Conservation (phyloP, 2,113 vertebrate genomes). For the Menura novaehollandiae region DNA sequence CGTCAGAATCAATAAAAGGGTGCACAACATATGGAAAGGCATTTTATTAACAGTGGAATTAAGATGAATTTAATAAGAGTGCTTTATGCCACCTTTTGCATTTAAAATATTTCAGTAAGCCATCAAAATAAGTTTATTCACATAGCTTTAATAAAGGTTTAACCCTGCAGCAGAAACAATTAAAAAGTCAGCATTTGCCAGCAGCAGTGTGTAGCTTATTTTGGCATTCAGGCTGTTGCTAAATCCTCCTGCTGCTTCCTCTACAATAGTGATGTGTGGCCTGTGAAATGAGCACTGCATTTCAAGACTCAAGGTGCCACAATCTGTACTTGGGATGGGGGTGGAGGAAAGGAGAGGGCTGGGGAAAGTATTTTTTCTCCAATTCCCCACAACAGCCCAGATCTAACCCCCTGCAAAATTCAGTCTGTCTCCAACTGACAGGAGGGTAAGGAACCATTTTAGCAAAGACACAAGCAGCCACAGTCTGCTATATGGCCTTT, state of each 20-base stretch:
- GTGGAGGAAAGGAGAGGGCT: not conserved
- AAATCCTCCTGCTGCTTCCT: constrained; percentile 50
- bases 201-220: not conserved
- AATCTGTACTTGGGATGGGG: not conserved
- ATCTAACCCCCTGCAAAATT: not conserved
- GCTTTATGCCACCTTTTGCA: not conserved
- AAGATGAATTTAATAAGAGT: not conserved
- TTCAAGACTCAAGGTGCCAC: not conserved
- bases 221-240: constrained; percentile 17
- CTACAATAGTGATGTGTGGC: constrained; percentile 38
- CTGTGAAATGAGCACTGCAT: constrained; percentile 18
- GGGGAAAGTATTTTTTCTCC: not conserved
- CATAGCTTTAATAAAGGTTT: constrained; percentile 26
- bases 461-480: not conserved
- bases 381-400: not conserved
- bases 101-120: constrained; percentile 28
- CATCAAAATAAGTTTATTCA: constrained; percentile 31
- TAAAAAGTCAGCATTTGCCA: constrained; percentile 30
- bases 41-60: constrained; percentile 28
- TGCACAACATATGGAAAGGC: not conserved
- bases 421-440: not conserved
- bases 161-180: constrained; percentile 31
- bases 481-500: not conserved
- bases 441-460: not conserved
- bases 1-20: not conserved